These are phyloP conservation scores for Anagyrus pseudococci DNA, from an alignment of 2,888 invertebrate species.

Conservation along the genomic window DNA sequence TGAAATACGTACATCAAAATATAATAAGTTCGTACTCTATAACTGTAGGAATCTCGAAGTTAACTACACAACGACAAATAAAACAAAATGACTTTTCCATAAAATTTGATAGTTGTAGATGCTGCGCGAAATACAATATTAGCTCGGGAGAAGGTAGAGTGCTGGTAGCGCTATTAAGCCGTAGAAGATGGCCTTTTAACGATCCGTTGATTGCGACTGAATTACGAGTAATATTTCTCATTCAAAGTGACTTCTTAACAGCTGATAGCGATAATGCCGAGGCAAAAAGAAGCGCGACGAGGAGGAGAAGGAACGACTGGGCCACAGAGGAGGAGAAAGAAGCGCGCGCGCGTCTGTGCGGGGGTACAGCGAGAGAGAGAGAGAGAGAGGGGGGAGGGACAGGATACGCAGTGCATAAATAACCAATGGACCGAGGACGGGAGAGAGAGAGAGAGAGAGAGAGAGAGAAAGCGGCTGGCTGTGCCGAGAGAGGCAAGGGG, in stretches of 20 bases:
- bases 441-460: constrained; percentile 6
- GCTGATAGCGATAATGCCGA: constrained; percentile 32
- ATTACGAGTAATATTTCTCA: constrained; percentile 38
- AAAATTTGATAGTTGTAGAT: no score
- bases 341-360: no score
- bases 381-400: constrained; percentile 8
- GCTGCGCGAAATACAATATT: no score
- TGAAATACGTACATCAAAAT: no score
- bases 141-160: no score
- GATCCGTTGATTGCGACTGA: constrained; percentile 33
- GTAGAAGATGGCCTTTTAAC: constrained; percentile 17
- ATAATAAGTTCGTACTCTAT: no score
- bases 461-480: constrained; percentile 5
- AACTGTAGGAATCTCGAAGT: no score
- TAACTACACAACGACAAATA: no score
- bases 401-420: constrained; percentile 34
- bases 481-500: not conserved
- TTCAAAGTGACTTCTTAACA: constrained; percentile 32
- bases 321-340: not conserved
- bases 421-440: constrained; percentile 15
- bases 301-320: not conserved
- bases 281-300: constrained; percentile 6
- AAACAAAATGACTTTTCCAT: no score
- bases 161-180: constrained; percentile 27
- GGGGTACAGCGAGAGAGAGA: constrained; percentile 2